A percentile compares a stretch with the other conserved stretches of the same genome.
These are phyloP conservation scores for Amiota communis DNA, from an alignment of 2,888 invertebrate genomes.

Conservation along the genomic window DNA sequence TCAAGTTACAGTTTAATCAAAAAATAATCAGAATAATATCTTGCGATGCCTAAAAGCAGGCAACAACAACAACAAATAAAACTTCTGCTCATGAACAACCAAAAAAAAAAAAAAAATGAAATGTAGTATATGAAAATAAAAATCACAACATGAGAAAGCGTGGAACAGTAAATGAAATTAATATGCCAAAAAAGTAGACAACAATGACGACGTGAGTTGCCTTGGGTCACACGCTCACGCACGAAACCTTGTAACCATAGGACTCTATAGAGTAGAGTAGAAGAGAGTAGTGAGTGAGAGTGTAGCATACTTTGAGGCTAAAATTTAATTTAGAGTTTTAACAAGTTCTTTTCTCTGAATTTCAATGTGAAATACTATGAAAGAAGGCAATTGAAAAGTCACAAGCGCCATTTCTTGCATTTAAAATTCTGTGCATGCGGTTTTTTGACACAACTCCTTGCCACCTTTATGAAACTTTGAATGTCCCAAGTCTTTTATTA, in stretches of 20 bases:
- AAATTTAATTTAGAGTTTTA: conserved; percentile 58
- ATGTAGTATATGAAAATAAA: too few relatives aligned
- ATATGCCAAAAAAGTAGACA: conserved; percentile 45
- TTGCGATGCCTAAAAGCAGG: too few relatives aligned
- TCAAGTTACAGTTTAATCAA: too few relatives aligned
- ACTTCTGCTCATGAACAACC: too few relatives aligned
- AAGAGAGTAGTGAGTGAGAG: conserved; percentile 21
- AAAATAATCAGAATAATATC: too few relatives aligned
- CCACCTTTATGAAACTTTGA: neutral
- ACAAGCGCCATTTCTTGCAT: neutral
- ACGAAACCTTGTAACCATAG: conserved; percentile 31
- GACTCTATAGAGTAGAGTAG: too few relatives aligned
- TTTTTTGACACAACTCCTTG: conserved; percentile 35
- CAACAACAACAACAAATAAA: too few relatives aligned
- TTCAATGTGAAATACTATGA: conserved; percentile 21
- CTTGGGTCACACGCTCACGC: conserved; percentile 1
- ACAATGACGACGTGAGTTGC: conserved; percentile 4
- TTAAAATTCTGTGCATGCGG: conserved; percentile 18
- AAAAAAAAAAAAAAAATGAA: too few relatives aligned
- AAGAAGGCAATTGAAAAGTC: neutral
- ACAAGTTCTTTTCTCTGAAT: conserved; percentile 40
- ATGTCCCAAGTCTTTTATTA: too few relatives aligned
- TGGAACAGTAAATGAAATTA: conserved; percentile 51
- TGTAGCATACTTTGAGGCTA: conserved; percentile 57
- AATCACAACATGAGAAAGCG: too few relatives aligned